Percentiles rank a stretch among this genome's conserved stretches.
Conservation (phyloP, 2,113 vertebrate genomes). For the Trogon melanurus region DNA sequence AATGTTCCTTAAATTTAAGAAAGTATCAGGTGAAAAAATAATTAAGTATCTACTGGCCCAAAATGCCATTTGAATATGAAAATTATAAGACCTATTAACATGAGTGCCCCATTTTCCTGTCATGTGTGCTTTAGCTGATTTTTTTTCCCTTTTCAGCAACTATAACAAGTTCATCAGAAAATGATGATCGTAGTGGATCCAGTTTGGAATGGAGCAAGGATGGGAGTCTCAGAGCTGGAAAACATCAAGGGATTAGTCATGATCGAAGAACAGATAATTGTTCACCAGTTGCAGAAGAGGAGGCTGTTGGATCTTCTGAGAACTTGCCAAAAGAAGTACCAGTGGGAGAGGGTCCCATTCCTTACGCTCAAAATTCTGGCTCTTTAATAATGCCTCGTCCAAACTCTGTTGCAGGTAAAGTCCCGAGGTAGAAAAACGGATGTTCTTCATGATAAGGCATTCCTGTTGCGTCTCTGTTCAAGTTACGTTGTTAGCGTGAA, state of each 20-base stretch:
- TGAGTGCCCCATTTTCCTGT: not conserved
- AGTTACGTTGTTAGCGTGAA: not conserved
- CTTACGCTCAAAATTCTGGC: constrained; percentile 83
- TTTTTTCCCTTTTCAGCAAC: constrained; percentile 82
- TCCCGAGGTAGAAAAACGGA: not conserved
- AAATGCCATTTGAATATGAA: not conserved
- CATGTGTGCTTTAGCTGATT: not conserved
- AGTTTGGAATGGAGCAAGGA: constrained; percentile 98
- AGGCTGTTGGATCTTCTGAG: constrained; percentile 74
- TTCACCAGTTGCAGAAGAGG: constrained; percentile 96
- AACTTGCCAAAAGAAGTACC: constrained; percentile 78
- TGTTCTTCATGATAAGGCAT: not conserved
- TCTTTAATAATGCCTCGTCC: constrained; percentile 95
- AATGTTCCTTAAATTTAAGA: constrained; percentile 31
- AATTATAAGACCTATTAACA: not conserved
- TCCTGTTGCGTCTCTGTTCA: not conserved
- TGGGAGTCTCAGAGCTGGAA: constrained; percentile 85
- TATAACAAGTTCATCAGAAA: constrained; percentile 98
- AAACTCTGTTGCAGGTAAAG: constrained; percentile 97
- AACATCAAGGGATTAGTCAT: constrained; percentile 83
- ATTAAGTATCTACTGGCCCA: not conserved
- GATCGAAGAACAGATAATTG: constrained; percentile 89
- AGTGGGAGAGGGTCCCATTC: constrained; percentile 83
- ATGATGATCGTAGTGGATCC: constrained; percentile 96
- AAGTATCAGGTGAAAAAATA: constrained; percentile 12